Percentiles rank a stretch among this genome's conserved stretches.
These are phyloP conservation scores for Phrixothrix hirtus DNA, from an alignment of 2,888 invertebrate species.

Conservation along the genomic window DNA sequence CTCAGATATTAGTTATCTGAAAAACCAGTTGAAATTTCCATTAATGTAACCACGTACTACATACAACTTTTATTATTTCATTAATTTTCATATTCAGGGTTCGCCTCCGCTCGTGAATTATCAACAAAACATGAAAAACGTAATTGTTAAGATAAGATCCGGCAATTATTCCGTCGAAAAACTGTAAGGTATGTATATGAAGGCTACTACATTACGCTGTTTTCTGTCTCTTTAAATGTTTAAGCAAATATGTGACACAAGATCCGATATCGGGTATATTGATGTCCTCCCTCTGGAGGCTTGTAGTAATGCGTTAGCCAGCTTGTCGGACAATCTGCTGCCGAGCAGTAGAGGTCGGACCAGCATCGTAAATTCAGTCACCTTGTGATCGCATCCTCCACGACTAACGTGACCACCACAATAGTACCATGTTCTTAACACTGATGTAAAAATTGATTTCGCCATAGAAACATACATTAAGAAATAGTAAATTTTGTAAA, in stretches of 20 bases:
- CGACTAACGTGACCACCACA: constrained; percentile 39
- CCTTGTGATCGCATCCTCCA: constrained; percentile 42
- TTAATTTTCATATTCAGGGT: too few species aligned
- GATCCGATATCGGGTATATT: constrained; percentile 54
- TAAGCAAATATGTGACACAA: constrained; percentile 55
- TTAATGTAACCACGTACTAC: too few species aligned
- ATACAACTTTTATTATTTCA: too few species aligned
- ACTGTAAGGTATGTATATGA: constrained; percentile 45
- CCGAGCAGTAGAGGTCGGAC: constrained; percentile 44
- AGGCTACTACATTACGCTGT: constrained; percentile 54
- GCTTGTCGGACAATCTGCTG: constrained; percentile 52
- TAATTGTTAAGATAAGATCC: constrained; percentile 3
- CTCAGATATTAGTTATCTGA: too few species aligned
- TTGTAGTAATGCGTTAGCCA: constrained; percentile 51
- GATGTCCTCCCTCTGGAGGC: constrained; percentile 50
- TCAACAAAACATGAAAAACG: too few species aligned
- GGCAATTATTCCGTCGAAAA: constrained; percentile 5
- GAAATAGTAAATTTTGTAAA: too few species aligned
- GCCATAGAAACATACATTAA: not conserved
- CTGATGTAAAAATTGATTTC: constrained; percentile 20
- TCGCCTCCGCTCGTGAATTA: too few species aligned
- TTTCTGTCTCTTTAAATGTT: constrained; percentile 48
- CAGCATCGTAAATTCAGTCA: constrained; percentile 41
- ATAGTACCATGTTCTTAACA: constrained; percentile 13
- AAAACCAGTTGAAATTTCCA: too few species aligned